Percentiles rank a stretch among this genome's conserved stretches.
phyloP scores from a whole-genome alignment of 2,888 invertebrate species.

The Physocephala rufipes region DNA sequence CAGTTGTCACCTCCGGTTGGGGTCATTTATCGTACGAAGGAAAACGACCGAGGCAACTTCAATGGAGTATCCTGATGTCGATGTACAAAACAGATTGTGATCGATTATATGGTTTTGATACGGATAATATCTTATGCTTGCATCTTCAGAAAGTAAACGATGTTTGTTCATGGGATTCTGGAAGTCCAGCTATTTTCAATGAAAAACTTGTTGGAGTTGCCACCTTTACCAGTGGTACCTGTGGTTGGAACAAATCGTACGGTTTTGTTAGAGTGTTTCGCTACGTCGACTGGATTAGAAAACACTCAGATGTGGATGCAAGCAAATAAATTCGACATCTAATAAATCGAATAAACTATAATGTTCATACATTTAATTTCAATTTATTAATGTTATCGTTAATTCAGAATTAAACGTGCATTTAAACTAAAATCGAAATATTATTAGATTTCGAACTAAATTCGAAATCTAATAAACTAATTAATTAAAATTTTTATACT shows the following conservation, averaged over 20 bases:
- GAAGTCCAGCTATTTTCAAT: neutral
- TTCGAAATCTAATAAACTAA: too few species aligned
- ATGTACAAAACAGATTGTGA: neutral
- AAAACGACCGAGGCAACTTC: neutral
- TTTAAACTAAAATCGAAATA: too few species aligned
- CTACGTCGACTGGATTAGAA: constrained; percentile 3
- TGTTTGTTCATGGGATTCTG: neutral
- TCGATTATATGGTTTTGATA: constrained; percentile 36
- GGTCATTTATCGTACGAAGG: constrained; percentile 47
- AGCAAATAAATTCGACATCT: too few species aligned
- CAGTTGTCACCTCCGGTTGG: constrained; percentile 57
- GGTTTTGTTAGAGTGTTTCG: neutral
- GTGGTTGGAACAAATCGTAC: neutral
- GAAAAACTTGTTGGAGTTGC: neutral
- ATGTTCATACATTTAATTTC: too few species aligned
- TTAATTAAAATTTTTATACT: too few species aligned
- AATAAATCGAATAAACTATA: neutral
- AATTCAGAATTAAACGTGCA: too few species aligned
- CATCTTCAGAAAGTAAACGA: neutral
- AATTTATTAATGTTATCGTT: too few species aligned
- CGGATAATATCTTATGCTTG: neutral
- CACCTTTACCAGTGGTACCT: neutral
- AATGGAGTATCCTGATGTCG: neutral
- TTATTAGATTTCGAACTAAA: too few species aligned
- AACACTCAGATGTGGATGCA: neutral